Conservation (phyloP, 2,797 vertebrate genomes). For the Cottoperca gobio region DNA sequence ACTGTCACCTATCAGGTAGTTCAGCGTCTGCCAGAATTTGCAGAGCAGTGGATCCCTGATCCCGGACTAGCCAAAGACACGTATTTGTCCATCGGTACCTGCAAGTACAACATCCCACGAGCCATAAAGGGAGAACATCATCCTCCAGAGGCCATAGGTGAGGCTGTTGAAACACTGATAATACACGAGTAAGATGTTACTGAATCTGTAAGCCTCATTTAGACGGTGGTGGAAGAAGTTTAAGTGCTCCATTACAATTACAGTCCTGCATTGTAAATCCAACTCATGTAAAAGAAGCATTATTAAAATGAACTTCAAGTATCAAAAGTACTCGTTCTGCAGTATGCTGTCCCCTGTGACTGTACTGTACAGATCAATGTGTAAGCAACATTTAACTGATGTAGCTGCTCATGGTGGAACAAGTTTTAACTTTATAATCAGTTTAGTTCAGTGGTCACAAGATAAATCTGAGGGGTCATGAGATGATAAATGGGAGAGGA, state of each 20-base stretch:
- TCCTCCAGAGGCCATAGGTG: conserved; percentile 26
- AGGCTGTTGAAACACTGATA: not conserved
- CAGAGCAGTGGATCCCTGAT: conserved; percentile 25
- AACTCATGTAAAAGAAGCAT: too few relatives aligned
- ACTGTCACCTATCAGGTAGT: not conserved
- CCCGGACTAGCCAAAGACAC: not conserved
- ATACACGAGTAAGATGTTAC: not conserved
- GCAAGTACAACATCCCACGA: conserved; percentile 37
- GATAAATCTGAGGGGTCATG: not conserved
- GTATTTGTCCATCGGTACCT: conserved; percentile 10
- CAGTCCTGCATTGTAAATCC: too few relatives aligned
- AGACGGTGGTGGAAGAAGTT: not conserved
- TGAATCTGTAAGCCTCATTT: not conserved
- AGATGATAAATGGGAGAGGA: not conserved
- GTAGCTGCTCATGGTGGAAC: not conserved
- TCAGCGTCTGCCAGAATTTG: conserved; percentile 39
- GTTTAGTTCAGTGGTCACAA: not conserved
- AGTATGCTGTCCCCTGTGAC: not conserved
- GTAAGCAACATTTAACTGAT: not conserved
- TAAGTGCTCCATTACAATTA: too few relatives aligned
- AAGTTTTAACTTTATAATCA: not conserved
- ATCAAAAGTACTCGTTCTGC: too few relatives aligned
- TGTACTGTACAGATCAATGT: not conserved
- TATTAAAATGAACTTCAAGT: too few relatives aligned
- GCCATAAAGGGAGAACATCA: not conserved